Conservation (phyloP, 2,113 vertebrate species). For the Mus pahari region DNA sequence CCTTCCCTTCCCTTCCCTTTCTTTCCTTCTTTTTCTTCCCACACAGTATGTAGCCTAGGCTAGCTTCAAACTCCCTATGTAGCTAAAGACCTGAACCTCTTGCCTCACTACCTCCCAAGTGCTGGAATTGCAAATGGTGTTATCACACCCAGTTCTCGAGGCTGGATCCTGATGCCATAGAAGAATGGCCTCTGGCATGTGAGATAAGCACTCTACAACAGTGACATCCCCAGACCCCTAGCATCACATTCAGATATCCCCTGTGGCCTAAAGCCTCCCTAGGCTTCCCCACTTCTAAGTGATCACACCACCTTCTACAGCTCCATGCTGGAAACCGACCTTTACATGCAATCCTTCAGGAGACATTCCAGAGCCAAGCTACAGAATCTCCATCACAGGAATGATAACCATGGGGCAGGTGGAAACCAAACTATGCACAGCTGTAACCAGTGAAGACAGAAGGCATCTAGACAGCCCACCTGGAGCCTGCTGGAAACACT, state of each 20-base stretch:
- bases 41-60: neutral
- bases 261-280: neutral
- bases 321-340: neutral
- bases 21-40: neutral
- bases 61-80: neutral
- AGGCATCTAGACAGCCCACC: too few species aligned
- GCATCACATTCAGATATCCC: neutral
- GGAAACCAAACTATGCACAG: neutral
- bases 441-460: neutral
- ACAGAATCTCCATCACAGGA: neutral
- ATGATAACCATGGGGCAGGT: neutral
- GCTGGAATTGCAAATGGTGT: neutral
- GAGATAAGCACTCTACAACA: neutral
- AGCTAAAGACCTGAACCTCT: neutral
- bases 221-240: neutral
- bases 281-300: neutral
- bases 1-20: too few species aligned
- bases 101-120: neutral
- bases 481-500: neutral
- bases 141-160: too few species aligned
- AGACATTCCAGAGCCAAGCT: neutral
- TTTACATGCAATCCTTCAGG: neutral
- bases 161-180: neutral
- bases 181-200: neutral
- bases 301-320: neutral